Conservation (phyloP, 2,888 invertebrate species). For the Melipona bicolor region DNA sequence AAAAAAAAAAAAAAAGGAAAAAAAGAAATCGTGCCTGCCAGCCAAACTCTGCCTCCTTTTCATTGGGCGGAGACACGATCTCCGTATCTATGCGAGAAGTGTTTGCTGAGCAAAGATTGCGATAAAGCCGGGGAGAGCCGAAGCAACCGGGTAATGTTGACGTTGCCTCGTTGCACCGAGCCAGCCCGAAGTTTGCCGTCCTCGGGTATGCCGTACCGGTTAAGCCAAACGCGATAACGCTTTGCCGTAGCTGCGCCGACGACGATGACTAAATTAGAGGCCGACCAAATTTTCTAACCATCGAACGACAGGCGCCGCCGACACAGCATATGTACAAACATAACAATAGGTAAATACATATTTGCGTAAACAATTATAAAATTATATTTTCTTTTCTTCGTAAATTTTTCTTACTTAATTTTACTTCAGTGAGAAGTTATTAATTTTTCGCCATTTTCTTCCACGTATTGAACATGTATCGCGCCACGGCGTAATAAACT, state of each 20-base stretch:
- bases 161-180: conserved; percentile 58
- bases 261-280: conserved; percentile 45
- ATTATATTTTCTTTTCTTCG: too few relatives aligned
- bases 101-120: conserved; percentile 69
- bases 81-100: conserved; percentile 48
- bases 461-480: too few relatives aligned
- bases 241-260: not conserved
- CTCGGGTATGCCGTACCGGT: conserved; percentile 50
- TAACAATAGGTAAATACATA: too few relatives aligned
- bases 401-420: too few relatives aligned
- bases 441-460: too few relatives aligned
- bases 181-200: conserved; percentile 47
- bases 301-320: not conserved
- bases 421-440: too few relatives aligned
- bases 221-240: conserved; percentile 33
- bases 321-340: too few relatives aligned
- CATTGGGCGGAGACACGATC: conserved; percentile 39
- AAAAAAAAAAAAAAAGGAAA: not conserved
- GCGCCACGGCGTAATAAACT: too few relatives aligned
- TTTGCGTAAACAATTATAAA: too few relatives aligned
- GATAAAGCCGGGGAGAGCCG: conserved; percentile 39
- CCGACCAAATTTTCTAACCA: not conserved
- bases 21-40: not conserved
- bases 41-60: conserved; percentile 34
- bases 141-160: conserved; percentile 50